Percentiles rank a stretch among this genome's conserved stretches.
Conservation (phyloP, 2,797 vertebrate species). For the Botia almorhae region DNA sequence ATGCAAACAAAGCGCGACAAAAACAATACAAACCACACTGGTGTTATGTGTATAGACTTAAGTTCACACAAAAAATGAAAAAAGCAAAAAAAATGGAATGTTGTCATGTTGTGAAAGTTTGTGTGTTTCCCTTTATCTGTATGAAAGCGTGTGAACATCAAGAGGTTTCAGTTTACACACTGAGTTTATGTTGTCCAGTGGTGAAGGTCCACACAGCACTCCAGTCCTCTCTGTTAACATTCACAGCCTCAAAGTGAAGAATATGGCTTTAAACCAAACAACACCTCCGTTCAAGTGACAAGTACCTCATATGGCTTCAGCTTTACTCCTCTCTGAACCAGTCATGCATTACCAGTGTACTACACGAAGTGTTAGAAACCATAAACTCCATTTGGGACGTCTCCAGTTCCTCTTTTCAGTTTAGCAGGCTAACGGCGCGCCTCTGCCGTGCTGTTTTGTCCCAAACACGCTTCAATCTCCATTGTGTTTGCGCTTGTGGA, state of each 20-base stretch:
- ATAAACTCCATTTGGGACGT: constrained; percentile 55
- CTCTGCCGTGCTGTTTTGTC: constrained; percentile 85
- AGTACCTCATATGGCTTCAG: constrained; percentile 96
- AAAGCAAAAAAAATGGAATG: constrained; percentile 77
- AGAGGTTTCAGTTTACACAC: constrained; percentile 89
- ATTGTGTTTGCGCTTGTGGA: constrained; percentile 92
- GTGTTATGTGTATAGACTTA: constrained; percentile 97
- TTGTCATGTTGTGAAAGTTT: constrained; percentile 96
- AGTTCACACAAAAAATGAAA: constrained; percentile 77
- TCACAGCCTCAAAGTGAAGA: constrained; percentile 90
- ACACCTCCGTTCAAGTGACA: constrained; percentile 91
- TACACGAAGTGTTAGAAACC: constrained; percentile 62
- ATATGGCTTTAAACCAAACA: constrained; percentile 93
- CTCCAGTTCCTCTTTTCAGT: constrained; percentile 33
- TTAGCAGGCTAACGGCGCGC: constrained; percentile 83
- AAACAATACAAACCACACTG: constrained; percentile 88
- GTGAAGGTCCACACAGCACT: constrained; percentile 90
- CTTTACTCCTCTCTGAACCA: constrained; percentile 89
- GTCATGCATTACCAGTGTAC: constrained; percentile 67
- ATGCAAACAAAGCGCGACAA: constrained; percentile 62
- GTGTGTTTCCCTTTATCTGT: constrained; percentile 84
- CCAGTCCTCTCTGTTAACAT: constrained; percentile 84
- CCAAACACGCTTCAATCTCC: constrained; percentile 76
- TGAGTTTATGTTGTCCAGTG: constrained; percentile 97
- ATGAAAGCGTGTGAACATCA: constrained; percentile 74